Evolutionary conservation across 2,888 invertebrate species (phyloP).

Genomic region (Hydriomena furcata): DNA sequence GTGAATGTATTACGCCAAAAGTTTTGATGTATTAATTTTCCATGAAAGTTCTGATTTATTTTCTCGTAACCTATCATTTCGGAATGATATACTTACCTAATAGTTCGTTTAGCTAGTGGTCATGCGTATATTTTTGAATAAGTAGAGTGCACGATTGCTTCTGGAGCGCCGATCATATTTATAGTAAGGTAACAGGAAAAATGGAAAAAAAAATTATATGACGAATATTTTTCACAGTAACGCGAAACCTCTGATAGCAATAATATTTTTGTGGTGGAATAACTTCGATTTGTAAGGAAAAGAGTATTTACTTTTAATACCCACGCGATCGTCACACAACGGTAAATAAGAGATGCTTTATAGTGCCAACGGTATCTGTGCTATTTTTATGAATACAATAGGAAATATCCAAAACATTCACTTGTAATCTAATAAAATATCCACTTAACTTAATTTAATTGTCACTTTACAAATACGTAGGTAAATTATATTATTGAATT

Average conservation of each 20-base stretch:
- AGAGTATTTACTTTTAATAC: constrained; percentile 75
- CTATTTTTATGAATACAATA: constrained; percentile 44
- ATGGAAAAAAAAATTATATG: constrained; percentile 43
- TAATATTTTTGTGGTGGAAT: constrained; percentile 78
- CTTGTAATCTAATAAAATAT: not conserved
- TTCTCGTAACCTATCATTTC: constrained; percentile 40
- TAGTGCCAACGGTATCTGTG: constrained; percentile 64
- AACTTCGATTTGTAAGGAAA: constrained; percentile 65
- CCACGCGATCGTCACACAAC: constrained; percentile 69
- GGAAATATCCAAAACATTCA: constrained; percentile 3
- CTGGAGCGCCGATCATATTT: constrained; percentile 56
- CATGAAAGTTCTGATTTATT: constrained; percentile 69
- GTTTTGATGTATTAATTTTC: constrained; percentile 83
- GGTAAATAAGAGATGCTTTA: constrained; percentile 64
- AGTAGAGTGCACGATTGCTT: constrained; percentile 75
- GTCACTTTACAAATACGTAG: constrained; percentile 11
- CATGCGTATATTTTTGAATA: constrained; percentile 80
- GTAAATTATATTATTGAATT: constrained; percentile 5
- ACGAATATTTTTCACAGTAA: constrained; percentile 72
- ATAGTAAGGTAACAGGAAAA: constrained; percentile 45
- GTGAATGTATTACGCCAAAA: constrained; percentile 80
- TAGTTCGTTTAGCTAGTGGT: constrained; percentile 82
- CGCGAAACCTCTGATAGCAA: constrained; percentile 75
- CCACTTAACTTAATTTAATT: constrained; percentile 1
- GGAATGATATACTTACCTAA: constrained; percentile 46